Evolutionary conservation across 2,888 invertebrate genomes (phyloP), one percentile per base, ranked within the genome.

Genomic region (Athetis lepigone): DNA sequence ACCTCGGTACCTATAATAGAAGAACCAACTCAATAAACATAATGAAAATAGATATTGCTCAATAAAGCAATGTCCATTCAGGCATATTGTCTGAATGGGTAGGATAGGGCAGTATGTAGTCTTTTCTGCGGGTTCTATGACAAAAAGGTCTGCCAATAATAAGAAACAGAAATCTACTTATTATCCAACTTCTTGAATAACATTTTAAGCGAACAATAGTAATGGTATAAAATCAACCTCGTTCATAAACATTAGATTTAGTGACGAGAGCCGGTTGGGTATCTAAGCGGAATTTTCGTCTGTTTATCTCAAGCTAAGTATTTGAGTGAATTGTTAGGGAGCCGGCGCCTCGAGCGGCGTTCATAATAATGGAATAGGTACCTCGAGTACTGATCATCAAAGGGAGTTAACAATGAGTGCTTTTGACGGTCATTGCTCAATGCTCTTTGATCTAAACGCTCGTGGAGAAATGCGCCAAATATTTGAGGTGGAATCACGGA

Each of bases 321-420:
- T 81, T 80, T 75, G 69, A 80, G 80, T 75, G 79, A 77, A 73
- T 83, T 79, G 82, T 84, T 84, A 83, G 71, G 74, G 74, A 72
- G 79, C 71, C 75, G 82, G 74, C 80, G 85, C 82, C 82, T 83
- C 64, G 66, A 84, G 84, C 84, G 75, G 78, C 65, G 77, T 77
- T 76, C 80, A 82, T 78, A 82, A 84, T 85, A 84, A 83, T 77
- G 81, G 69, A 82, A 74, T 51, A 76, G 77, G 79, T 80, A 82
- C 82, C 80, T 79, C 72, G 81, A 86, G 86, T 71, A 81, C 80
- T 80, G 83, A 87, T 85, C 85, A 86, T 88, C 89, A 91, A 90
- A 90, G 88, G 83, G 84, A 86, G 83, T 85, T 85, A 85, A 87
- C 86, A 84, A 85, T 82, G 84, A 88, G 85, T 87, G 87, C 84